Conservation (phyloP, 2,888 invertebrate genomes). For the Scelioninae gen. 1 region DNA sequence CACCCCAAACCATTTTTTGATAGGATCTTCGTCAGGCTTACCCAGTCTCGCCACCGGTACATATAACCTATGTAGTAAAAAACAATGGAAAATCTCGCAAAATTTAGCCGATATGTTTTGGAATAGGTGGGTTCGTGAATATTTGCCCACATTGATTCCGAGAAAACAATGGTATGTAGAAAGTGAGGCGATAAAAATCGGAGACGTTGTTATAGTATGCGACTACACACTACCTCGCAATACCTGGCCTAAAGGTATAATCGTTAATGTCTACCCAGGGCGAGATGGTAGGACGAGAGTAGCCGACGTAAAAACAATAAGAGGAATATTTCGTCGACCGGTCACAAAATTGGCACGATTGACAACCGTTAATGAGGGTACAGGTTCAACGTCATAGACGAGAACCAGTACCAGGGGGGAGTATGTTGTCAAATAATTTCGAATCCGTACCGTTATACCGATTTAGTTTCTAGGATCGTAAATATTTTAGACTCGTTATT, state of each 20-base stretch:
- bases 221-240: not conserved
- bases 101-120: not conserved
- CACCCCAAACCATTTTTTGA: not conserved
- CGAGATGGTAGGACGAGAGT: not conserved
- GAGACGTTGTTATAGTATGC: not conserved
- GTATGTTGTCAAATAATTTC: not conserved
- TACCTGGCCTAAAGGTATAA: not conserved
- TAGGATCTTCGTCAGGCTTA: not conserved
- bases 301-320: not conserved
- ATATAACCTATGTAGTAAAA: not conserved
- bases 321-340: not conserved
- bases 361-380: not conserved
- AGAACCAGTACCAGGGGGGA: not conserved
- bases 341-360: not conserved
- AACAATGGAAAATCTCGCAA: not conserved
- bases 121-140: not conserved
- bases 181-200: not conserved
- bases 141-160: not conserved
- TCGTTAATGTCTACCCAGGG: not conserved
- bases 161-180: not conserved
- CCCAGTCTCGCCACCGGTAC: not conserved
- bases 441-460: too few species aligned
- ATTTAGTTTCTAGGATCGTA: too few species aligned
- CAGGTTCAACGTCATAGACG: not conserved
- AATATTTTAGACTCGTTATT: too few species aligned